These are phyloP conservation scores for Probosciger aterrimus DNA, from an alignment of 2,113 vertebrate species.

Conservation along the genomic window DNA sequence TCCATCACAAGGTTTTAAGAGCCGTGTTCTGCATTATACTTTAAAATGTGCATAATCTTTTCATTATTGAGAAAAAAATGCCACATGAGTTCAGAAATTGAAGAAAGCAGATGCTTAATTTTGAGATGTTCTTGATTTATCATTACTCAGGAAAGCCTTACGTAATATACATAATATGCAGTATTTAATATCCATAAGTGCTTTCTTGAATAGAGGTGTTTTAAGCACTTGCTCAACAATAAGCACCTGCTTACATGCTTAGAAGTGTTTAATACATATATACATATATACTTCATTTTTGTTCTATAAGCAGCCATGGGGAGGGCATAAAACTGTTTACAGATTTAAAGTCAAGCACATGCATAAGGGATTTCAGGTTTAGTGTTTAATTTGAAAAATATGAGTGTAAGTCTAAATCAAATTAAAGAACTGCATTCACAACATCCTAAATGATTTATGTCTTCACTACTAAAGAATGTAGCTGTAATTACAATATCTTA, in stretches of 20 bases:
- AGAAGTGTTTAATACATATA: not conserved
- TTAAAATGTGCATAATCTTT: conserved; percentile 43
- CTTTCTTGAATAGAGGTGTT: not conserved
- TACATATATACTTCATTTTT: not conserved
- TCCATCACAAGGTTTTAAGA: conserved; percentile 27
- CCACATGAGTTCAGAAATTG: not conserved
- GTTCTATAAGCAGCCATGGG: not conserved
- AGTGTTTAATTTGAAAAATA: conserved; percentile 10
- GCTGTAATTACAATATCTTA: not conserved
- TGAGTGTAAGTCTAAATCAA: not conserved
- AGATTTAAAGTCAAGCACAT: not conserved
- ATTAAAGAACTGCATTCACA: not conserved
- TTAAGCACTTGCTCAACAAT: not conserved
- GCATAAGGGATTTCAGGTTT: not conserved
- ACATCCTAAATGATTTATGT: not conserved
- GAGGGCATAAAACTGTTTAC: not conserved
- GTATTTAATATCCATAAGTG: not conserved
- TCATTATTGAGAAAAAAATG: conserved; percentile 13
- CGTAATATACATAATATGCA: not conserved
- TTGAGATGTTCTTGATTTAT: conserved; percentile 31
- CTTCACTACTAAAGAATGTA: not conserved
- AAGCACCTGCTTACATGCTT: not conserved
- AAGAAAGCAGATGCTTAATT: conserved; percentile 35
- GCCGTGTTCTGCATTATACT: conserved; percentile 15
- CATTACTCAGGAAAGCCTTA: not conserved